Percentiles rank a stretch among this genome's conserved stretches.
Conservation (phyloP, 2,797 vertebrate genomes). For the Margarornis squamiger region DNA sequence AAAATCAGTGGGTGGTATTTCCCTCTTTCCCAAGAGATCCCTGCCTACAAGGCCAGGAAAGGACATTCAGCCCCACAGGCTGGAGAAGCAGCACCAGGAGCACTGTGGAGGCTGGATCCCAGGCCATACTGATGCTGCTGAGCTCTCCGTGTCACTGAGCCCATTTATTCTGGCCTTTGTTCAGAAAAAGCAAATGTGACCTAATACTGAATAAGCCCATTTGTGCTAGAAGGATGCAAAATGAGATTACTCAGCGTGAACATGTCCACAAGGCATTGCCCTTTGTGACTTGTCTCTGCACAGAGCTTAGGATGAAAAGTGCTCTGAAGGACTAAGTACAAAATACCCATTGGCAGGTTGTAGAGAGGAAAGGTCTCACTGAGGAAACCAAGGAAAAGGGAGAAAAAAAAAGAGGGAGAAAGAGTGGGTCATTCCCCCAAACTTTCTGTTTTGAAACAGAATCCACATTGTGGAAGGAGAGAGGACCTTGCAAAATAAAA, state of each 20-base stretch:
- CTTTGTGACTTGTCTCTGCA: neutral
- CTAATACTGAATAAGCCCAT: neutral
- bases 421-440: neutral
- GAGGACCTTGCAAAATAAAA: neutral
- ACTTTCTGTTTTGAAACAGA: neutral
- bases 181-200: constrained; percentile 28
- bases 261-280: neutral
- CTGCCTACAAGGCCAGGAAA: neutral
- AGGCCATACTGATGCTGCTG: neutral
- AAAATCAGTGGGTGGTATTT: neutral
- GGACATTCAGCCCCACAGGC: neutral
- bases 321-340: neutral
- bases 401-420: neutral
- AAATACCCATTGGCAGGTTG: neutral
- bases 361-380: neutral
- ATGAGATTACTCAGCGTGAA: constrained; percentile 1
- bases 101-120: neutral
- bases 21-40: neutral
- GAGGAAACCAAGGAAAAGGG: neutral
- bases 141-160: neutral
- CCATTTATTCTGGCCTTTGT: neutral
- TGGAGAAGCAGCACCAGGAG: neutral
- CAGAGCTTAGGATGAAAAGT: neutral
- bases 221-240: constrained; percentile 1
- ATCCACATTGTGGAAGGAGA: neutral